Evolutionary conservation across 2,797 vertebrate species (phyloP).

Genomic region (Molossus molossus): DNA sequence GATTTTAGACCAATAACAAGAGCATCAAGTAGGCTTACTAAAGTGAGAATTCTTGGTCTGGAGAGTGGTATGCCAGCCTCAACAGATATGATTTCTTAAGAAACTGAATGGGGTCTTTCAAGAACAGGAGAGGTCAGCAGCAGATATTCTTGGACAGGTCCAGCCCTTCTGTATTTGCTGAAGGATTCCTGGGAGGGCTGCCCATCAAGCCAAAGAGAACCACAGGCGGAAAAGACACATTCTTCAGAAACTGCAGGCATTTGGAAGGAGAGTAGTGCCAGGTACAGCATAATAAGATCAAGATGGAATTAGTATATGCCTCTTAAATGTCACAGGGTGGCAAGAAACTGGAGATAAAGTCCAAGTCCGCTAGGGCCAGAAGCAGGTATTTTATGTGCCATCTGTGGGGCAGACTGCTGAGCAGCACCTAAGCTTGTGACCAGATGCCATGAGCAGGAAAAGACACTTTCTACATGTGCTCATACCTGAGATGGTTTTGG

Average conservation of each 20-base stretch:
- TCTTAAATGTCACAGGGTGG: conserved; percentile 24
- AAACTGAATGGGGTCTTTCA: background rate
- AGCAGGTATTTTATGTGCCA: background rate
- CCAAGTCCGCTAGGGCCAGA: background rate
- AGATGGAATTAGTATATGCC: background rate
- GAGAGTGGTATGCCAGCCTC: background rate
- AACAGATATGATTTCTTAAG: background rate
- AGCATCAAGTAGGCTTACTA: background rate
- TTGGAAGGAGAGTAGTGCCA: background rate
- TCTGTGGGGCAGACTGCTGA: background rate
- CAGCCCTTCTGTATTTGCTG: background rate
- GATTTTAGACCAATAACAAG: background rate
- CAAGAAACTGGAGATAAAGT: conserved; percentile 52
- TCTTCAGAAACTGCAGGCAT: background rate
- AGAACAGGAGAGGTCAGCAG: background rate
- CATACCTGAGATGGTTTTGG: background rate
- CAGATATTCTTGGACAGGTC: background rate
- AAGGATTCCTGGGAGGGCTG: background rate
- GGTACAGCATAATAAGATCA: conserved; percentile 5
- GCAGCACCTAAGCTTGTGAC: background rate
- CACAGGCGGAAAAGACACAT: background rate
- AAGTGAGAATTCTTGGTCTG: background rate
- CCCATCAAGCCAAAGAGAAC: background rate
- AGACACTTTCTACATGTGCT: background rate
- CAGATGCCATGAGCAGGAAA: background rate